Evolutionary conservation across 2,113 vertebrate species (phyloP), one percentile per base, ranked within the genome.

Genomic region (Toxotes chatareus): DNA sequence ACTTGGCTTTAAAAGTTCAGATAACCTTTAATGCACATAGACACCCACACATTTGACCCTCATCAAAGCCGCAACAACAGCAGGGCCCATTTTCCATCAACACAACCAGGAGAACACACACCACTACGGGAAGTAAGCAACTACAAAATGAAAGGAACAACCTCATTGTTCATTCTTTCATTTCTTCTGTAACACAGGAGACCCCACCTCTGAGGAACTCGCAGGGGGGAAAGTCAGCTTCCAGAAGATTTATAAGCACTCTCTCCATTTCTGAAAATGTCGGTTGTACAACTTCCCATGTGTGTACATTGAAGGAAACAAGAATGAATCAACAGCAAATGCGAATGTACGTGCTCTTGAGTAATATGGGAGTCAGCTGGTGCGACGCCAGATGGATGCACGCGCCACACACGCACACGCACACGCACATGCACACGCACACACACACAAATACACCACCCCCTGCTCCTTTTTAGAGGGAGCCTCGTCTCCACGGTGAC

Each of bases 401-500:
- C 75, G 64, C 56, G 51, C 12, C 27, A 16, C 0, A 36, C 23
- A 75, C 59, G 44, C 21, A 40, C 61, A 64, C 19, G 10, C 63
- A 60, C 27, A 67, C 27, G 73, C 67, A 76, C 36, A 31, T 19
- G 49, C 27, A 76, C 67, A 76, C 36, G 21, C 27, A 86, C 64
- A 84, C 65, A 79, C 47, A 84, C 76, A 77, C 47, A 49, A n/a
- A 56, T 56, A 82, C 72, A 71, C 68, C 51, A 38, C 68, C 79
- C 84, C 73, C 51, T 60, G 47, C 67, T 85, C 65, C 72, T 82
- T 83, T 27, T 86, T 76, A 59, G 87, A 86, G 74, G 80, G 80
- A 85, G 85, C 69, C 77, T 73, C 3, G 82, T 93, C 87, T 91
- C 93, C 93, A 91, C 76, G 87, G 93, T 74, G 88, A 94, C 93